Percentiles rank a stretch among this genome's conserved stretches.
Conservation (phyloP, 2,797 vertebrate genomes). For the Pachyuromys duprasi region DNA sequence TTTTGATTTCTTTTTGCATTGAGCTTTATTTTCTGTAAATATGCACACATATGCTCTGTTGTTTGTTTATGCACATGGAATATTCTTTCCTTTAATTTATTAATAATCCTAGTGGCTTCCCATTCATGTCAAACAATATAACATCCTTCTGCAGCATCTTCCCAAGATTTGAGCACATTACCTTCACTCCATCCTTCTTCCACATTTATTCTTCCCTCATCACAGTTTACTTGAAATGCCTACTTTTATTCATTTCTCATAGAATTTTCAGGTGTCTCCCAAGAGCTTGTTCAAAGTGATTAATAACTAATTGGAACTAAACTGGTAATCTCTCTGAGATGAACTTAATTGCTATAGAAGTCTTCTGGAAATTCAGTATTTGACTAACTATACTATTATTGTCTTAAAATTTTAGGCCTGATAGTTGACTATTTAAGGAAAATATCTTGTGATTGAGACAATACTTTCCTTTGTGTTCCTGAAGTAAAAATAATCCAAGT, state of each 20-base stretch:
- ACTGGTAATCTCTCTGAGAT: slow-evolving; percentile 36
- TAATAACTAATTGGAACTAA: slow-evolving; percentile 61
- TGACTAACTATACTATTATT: slow-evolving; percentile 33
- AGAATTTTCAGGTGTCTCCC: slow-evolving; percentile 44
- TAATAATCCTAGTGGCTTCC: neutral
- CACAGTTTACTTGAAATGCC: slow-evolving; percentile 9
- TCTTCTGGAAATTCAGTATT: slow-evolving; percentile 54
- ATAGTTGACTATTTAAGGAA: neutral
- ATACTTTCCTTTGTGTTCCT: neutral
- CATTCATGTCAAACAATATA: neutral
- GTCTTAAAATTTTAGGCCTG: slow-evolving; percentile 10
- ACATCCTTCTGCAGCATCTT: neutral
- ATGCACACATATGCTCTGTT: neutral
- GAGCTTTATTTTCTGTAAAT: neutral
- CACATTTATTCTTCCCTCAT: neutral
- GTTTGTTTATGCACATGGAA: neutral
- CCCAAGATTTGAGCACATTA: neutral
- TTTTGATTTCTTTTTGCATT: neutral
- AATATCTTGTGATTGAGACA: neutral
- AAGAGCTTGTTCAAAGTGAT: slow-evolving; percentile 67
- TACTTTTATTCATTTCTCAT: neutral
- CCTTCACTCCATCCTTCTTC: neutral
- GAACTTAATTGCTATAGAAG: slow-evolving; percentile 47
- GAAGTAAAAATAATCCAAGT: slow-evolving; percentile 40
- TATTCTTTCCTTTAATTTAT: neutral